Evolutionary conservation across 2,797 vertebrate genomes (phyloP), one percentile per base, ranked within the genome.

Genomic region (Protosalanx chinensis): DNA sequence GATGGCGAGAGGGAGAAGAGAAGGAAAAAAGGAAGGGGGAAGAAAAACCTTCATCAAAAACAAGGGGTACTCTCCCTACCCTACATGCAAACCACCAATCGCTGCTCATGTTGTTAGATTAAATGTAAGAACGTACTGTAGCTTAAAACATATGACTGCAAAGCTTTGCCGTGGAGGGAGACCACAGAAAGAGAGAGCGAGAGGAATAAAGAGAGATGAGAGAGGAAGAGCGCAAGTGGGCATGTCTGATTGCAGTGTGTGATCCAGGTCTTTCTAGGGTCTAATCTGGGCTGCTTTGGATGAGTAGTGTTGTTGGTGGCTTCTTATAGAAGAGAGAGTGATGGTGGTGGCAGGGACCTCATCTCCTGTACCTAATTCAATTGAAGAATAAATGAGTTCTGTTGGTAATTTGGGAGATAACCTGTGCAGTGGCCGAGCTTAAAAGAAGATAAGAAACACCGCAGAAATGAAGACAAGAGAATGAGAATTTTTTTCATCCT

Each of bases 311-410:
- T 67, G 83, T 76, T 72, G 73, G 72, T 73, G 79, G 58, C 37
- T 83, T 80, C 76, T 88, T 88, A 83, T 75, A 83, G 84, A 84
- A 84, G 83, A 64, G 83, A 82, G 63, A 59, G 68, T 77, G 80
- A 84, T 82, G 82, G 72, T 4, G 80, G 33, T 70, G 70, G 78
- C 67, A 75, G 73, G 33, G 86, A 71, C 76, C 77, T 75, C 77
- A 70, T 88, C 77, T 75, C 77, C 72, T 88, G 80, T 79, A 87
- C 85, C 88, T 86, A 89, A 92, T 92, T 91, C 90, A 91, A 90
- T 89, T 88, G 91, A 85, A 90, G 87, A 93, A 92, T 92, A 92
- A 92, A 93, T 91, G 86, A 91, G 89, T 90, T 91, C 80, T 89
- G 89, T 84, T 89, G 85, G 90, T 92, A 91, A 93, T 92, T 92